A percentile compares a stretch with the other conserved stretches of the same genome.
Conservation (phyloP, 1,140 invertebrate genomes). For the Akabosia matsudoensis region DNA sequence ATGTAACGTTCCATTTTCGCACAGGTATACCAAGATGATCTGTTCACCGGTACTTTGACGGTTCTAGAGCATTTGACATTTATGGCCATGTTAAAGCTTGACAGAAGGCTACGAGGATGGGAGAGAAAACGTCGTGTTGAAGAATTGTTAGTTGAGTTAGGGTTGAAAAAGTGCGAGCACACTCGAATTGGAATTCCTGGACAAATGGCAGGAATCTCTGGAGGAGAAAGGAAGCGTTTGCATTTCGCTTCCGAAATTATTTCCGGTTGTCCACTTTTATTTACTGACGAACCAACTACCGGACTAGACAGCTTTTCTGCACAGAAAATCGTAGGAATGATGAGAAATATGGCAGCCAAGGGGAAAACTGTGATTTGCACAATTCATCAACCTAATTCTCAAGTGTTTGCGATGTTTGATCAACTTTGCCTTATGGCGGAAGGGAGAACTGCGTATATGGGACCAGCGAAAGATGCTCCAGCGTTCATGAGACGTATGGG, state of each 20-base stretch:
- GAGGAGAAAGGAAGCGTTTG: conserved; percentile 55
- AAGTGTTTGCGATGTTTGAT: conserved; percentile 76
- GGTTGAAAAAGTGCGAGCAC: conserved; percentile 60
- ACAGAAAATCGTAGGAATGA: conserved; percentile 65
- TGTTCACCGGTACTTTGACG: conserved; percentile 58
- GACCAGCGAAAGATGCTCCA: conserved; percentile 24
- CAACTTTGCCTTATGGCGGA: conserved; percentile 71
- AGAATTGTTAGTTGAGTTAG: conserved; percentile 63
- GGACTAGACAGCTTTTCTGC: conserved; percentile 79
- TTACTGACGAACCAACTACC: conserved; percentile 79
- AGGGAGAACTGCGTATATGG: conserved; percentile 38
- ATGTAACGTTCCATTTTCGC: background rate
- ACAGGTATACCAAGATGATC: conserved; percentile 56
- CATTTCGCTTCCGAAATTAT: conserved; percentile 54
- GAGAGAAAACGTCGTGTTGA: conserved; percentile 66
- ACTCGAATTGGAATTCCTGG: conserved; percentile 54
- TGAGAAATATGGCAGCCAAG: conserved; percentile 61
- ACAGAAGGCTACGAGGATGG: conserved; percentile 59
- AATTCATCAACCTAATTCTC: conserved; percentile 82
- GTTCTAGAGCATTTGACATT: conserved; percentile 58
- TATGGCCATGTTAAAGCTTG: conserved; percentile 72
- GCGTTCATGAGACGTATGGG: conserved; percentile 50
- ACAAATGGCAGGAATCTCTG: conserved; percentile 50
- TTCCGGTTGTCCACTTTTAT: conserved; percentile 68
- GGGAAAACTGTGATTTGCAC: conserved; percentile 78